phyloP scores from a whole-genome alignment of 2,797 vertebrate species.

The Euphonia xanthogaster region DNA sequence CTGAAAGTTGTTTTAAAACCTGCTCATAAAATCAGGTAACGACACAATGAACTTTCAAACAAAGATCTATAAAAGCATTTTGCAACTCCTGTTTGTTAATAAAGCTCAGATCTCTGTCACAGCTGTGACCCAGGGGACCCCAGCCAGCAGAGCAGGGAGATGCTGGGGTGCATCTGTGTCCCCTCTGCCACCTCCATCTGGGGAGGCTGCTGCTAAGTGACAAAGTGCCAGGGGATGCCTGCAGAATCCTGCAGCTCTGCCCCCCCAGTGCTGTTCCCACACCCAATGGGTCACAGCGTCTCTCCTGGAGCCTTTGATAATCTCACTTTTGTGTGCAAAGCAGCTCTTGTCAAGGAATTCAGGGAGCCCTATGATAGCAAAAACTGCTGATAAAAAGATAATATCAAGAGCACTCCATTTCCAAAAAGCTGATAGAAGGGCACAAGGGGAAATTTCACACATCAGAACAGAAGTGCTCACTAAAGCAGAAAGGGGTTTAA shows the following conservation, averaged over 20 bases:
- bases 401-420: background rate
- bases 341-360: background rate
- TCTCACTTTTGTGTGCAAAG: background rate
- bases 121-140: background rate
- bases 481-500: background rate
- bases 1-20: background rate
- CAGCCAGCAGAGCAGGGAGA: rapidly evolving
- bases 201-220: constrained; percentile 17
- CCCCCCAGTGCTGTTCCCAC: background rate
- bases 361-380: background rate
- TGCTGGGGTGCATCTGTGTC: background rate
- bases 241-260: background rate
- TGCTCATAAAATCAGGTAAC: rapidly evolving
- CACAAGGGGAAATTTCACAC: background rate
- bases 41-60: background rate
- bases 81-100: background rate
- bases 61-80: background rate
- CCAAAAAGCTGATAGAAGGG: background rate
- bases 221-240: background rate
- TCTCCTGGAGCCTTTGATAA: background rate
- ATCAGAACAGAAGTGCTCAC: background rate
- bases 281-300: background rate
- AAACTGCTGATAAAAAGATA: background rate
- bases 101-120: background rate
- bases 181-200: background rate